phyloP scores from a whole-genome alignment of 2,888 invertebrate species.

The Drosophila quinaria region DNA sequence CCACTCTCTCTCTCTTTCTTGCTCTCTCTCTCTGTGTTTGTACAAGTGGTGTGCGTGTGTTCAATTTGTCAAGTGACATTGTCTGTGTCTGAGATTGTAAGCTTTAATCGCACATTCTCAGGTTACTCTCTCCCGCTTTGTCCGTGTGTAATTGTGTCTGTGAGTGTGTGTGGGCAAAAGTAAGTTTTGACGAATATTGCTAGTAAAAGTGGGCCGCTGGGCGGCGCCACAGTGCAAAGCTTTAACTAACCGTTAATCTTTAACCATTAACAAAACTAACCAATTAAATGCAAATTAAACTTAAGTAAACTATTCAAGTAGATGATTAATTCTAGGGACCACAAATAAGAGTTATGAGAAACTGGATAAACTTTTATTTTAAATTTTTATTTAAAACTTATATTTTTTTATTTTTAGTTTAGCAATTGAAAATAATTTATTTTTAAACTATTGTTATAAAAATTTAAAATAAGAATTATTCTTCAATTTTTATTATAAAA shows the following conservation, averaged over 20 bases:
- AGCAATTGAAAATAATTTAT: too few relatives aligned
- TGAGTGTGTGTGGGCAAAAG: constrained; percentile 32
- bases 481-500: too few relatives aligned
- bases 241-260: constrained; percentile 18
- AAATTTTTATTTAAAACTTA: too few relatives aligned
- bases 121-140: constrained; percentile 3
- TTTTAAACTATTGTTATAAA: too few relatives aligned
- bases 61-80: constrained; percentile 8
- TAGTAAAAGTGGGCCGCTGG: constrained; percentile 43
- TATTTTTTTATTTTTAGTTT: too few relatives aligned
- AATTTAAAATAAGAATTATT: too few relatives aligned
- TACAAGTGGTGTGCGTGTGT: constrained; percentile 1
- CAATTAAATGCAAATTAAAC: constrained; percentile 6
- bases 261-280: constrained; percentile 5
- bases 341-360: too few relatives aligned
- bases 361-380: too few relatives aligned
- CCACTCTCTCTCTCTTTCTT: background rate
- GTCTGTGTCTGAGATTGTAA: constrained; percentile 42
- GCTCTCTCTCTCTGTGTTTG: constrained; percentile 5
- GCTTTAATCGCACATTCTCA: constrained; percentile 6
- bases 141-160: constrained; percentile 10
- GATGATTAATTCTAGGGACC: background rate
- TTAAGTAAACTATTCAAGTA: background rate
- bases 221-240: constrained; percentile 62
- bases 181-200: constrained; percentile 50